Base-by-base conservation (phyloP, 2,797 vertebrate genomes). In the Takifugu rubripes region DNA sequence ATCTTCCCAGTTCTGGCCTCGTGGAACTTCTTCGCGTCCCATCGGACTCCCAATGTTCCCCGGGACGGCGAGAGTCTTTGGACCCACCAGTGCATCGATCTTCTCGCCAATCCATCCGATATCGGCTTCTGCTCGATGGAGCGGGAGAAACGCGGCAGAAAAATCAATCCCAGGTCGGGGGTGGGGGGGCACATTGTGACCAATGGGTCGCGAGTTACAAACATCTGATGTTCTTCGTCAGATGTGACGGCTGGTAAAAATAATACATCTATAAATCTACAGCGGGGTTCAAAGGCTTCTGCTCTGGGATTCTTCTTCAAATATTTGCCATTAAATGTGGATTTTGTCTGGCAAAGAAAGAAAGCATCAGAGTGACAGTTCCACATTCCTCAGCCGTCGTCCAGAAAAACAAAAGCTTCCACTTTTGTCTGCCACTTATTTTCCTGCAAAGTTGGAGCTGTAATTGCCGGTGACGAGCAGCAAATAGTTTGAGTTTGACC, bases 21-120 rank as follows among this genome's bases (percentile, higher is more conserved):
- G 21, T 56, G 61, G 14, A 15, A 15, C 42, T n/a, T 1, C 42
- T n/a, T 1, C 14, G 4, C 12, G 14, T n/a, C 1, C 42, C 42
- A 11, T n/a, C 42, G 5, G 12, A 3, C 36, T 14, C 36, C 7
- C 36, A 40, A 7, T 14, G 61, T 77, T 78, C 36, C 73, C 62
- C 47, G 68, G 74, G 83, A 78, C 77, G 76, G 54, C 67, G 65
- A 78, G 75, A 79, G 68, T 66, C 61, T 44, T 68, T 71, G 66
- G 84, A 85, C 81, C 83, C 78, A 81, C 81, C 72, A 68, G 72
- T 68, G 2, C 74, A 87, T 85, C 57, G 84, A 87, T 89, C 77
- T 78, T 52, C 72, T 64, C 61, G 74, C 70, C 70, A 62, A 79
- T 84, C 75, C 70, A 79, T 82, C 81, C 70, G 71, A 68, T 83